Evolutionary conservation across 2,797 vertebrate genomes (phyloP).

Genomic region (Xyrichtys novacula): DNA sequence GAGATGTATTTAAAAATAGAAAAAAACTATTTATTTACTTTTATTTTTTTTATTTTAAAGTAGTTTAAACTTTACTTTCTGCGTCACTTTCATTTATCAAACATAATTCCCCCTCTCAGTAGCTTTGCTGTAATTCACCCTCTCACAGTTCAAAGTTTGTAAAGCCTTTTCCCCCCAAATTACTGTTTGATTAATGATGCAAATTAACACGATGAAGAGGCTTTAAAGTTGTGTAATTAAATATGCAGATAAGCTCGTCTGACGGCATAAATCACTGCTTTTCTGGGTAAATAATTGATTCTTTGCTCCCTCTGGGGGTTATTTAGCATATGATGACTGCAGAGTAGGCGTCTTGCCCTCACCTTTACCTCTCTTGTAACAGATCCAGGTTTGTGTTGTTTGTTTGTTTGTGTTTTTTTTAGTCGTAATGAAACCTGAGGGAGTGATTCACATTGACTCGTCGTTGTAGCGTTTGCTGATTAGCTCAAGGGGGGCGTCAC

Average conservation of each 20-base stretch:
- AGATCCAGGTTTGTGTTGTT: slow-evolving; percentile 15
- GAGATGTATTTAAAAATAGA: too few relatives aligned
- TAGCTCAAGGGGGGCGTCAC: slow-evolving; percentile 11
- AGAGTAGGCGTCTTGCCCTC: slow-evolving; percentile 37
- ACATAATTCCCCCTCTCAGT: not conserved
- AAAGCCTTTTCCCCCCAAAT: not conserved
- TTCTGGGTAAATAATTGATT: slow-evolving; percentile 34
- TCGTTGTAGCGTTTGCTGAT: slow-evolving; percentile 21
- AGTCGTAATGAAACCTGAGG: slow-evolving; percentile 49
- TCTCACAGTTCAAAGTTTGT: not conserved
- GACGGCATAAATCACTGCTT: not conserved
- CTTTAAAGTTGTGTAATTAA: not conserved
- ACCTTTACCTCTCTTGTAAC: slow-evolving; percentile 32
- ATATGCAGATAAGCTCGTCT: slow-evolving; percentile 6
- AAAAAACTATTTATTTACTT: too few relatives aligned
- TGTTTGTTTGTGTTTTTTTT: slow-evolving; percentile 40
- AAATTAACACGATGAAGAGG: slow-evolving; percentile 17
- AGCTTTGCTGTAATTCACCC: not conserved
- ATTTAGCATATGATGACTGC: slow-evolving; percentile 25
- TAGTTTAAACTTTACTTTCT: not conserved
- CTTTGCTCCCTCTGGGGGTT: slow-evolving; percentile 8
- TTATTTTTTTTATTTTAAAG: too few relatives aligned
- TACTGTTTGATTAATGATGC: slow-evolving; percentile 8
- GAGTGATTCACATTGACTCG: slow-evolving; percentile 31
- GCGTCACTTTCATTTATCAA: not conserved